A percentile compares a stretch with the other conserved stretches of the same genome.
phyloP scores from a whole-genome alignment of 2,888 invertebrate genomes.

The Ornithoptera alexandrae region DNA sequence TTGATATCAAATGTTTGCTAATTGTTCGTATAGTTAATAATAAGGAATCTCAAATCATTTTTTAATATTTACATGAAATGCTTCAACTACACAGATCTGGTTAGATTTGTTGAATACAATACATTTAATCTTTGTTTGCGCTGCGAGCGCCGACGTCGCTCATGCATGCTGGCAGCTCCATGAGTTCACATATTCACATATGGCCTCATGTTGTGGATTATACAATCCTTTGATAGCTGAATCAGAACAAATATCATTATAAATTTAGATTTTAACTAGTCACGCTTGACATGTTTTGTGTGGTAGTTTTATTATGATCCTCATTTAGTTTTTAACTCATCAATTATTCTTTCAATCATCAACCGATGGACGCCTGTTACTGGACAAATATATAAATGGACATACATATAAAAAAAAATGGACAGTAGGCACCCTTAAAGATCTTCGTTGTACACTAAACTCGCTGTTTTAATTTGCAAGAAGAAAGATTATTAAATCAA shows the following conservation, averaged over 20 bases:
- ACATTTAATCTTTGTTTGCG: background rate
- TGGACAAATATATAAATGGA: too few species aligned
- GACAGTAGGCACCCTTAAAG: background rate
- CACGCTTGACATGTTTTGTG: too few species aligned
- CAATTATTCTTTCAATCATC: background rate
- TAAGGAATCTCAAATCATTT: background rate
- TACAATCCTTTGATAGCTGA: slow-evolving; percentile 2
- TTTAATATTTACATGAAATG: background rate
- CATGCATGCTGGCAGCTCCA: background rate
- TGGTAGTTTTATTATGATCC: too few species aligned
- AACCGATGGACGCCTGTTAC: background rate
- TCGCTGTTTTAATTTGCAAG: too few species aligned
- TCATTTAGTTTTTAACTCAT: too few species aligned
- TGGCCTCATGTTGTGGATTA: background rate
- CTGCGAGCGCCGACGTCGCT: background rate
- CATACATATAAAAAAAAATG: too few species aligned
- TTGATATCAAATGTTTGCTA: background rate
- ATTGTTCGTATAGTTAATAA: background rate
- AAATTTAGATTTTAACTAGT: too few species aligned
- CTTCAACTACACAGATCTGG: background rate
- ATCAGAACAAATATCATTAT: slow-evolving; percentile 8
- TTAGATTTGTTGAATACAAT: too few species aligned
- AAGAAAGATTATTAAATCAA: too few species aligned
- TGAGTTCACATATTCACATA: too few species aligned
- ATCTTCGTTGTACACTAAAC: too few species aligned